Evolutionary conservation across 2,797 vertebrate genomes (phyloP), one percentile per base, ranked within the genome.

Genomic region (Cyprinodon diabolis): DNA sequence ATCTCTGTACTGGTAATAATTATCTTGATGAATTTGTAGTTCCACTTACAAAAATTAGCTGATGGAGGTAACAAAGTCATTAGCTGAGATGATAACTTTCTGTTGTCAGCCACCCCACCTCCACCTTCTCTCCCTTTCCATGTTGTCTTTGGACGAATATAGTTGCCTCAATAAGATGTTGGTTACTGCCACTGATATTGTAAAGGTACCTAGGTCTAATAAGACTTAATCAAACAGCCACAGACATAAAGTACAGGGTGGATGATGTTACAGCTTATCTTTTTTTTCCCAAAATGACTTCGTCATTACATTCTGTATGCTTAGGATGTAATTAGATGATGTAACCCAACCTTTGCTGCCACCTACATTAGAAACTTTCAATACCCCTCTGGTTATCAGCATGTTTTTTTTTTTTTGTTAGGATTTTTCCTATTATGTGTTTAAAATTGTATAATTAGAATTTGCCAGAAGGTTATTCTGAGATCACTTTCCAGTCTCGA

Each of bases 401-500:
- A 30, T 43, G n/a, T 49, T 66, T 55, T 72, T 35, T 72, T 35
- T 30, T 30, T 8, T 1, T 25, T 37, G 57, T 30, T 37, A 19
- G 25, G 17, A 60, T 60, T 37, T 69, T 43, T 0, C 13, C 23
- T 4, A 17, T 25, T n/a, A 57, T 43, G 40, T 57, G 40, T 58
- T 30, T 2, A n/a, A 48, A 58, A 45, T n/a, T 68, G n/a, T 55
- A 13, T 35, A 60, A 60, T 45, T 58, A 30, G 54, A 35, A 57
- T 19, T 37, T 65, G 25, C 2, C 14, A 14, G 5, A 62, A 25
- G 19, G 60, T 65, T 72, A 52, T 51, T 54, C 55, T 15, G 37
- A 47, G 63, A 37, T 37, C 19, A n/a, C 10, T 13, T 67, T 74
- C 43, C 12, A n/a, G 23, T 54, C 62, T 73, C 48, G 54, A n/a